Evolutionary conservation across 2,113 vertebrate genomes (phyloP), one percentile per base, ranked within the genome.

Genomic region (Columbina picui): DNA sequence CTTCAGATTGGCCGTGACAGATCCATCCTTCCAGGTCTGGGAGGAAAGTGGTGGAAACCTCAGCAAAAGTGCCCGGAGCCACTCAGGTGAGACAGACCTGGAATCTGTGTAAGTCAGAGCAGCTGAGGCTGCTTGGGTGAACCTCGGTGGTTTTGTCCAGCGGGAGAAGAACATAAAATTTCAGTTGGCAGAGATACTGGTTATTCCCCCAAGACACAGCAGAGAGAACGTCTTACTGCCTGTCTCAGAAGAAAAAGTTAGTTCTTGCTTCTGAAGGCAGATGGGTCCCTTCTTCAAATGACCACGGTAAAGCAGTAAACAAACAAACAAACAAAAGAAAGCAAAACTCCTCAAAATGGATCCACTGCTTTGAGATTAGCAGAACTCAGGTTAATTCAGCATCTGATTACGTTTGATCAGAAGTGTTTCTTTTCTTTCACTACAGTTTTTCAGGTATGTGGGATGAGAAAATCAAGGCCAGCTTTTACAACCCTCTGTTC

Each of bases 391-490:
- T 74, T n/a, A 59, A 74, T 9, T 50, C 60, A 50, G 89, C 56
- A 61, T 9, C 43, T 39, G 30, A 18, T 34, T 17, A 25, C 8
- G 4, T 7, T 6, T 79, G 34, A 38, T 21, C 59, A 41, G 22
- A 83, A 83, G 22, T 8, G 4, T 18, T 39, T 64, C 5, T n/a
- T 52, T 47, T 41, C 30, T 36, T 73, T 26, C 45, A 41, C 8
- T 7, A 0, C 56, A 7, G 21, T 52, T 70, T 49, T 49, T 36
- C 21, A 7, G 0, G 5, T 39, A 36, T 76, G 18, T 2, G 1
- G 67, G 41, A 61, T 19, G 23, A 81, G 32, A 78, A 92, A 56
- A 59, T 32, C 38, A 45, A 59, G 29, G 50, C 29, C 52, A 61
- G 7, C 73, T 73, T 55, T 50, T 23, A 15, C 57, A 73, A 11